phyloP scores from a whole-genome alignment of 1,140 invertebrate genomes.

The Ganaspis sp. region DNA sequence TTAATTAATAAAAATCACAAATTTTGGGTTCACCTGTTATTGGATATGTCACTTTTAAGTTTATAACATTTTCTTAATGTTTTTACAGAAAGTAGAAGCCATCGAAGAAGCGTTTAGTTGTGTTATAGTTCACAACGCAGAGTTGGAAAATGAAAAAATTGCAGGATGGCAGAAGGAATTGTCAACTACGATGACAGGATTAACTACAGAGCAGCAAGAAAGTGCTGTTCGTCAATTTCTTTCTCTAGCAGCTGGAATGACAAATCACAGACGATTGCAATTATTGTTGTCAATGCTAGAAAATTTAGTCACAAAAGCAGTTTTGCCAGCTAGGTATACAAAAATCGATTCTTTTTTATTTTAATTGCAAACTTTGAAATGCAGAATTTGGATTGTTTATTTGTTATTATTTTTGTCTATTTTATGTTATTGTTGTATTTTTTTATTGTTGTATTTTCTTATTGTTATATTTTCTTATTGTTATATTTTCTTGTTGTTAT shows the following conservation, averaged over 20 bases:
- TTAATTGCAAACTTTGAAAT: conserved; percentile 17
- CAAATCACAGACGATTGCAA: conserved; percentile 83
- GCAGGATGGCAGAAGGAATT: conserved; percentile 81
- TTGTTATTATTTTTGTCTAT: too few relatives aligned
- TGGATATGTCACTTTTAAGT: too few relatives aligned
- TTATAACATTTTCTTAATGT: conserved; percentile 29
- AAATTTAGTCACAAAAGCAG: conserved; percentile 82
- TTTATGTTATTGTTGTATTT: too few relatives aligned
- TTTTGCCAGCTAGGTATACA: conserved; percentile 80
- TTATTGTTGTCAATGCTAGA: conserved; percentile 85
- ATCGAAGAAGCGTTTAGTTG: conserved; percentile 92
- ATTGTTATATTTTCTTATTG: too few relatives aligned
- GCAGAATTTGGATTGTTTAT: conserved; percentile 31
- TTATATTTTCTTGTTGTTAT: too few relatives aligned
- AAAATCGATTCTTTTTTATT: conserved; percentile 4
- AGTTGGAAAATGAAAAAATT: conserved; percentile 82
- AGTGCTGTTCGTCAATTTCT: conserved; percentile 84
- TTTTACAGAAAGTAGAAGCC: conserved; percentile 83
- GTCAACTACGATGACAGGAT: conserved; percentile 73
- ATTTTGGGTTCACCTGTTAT: too few relatives aligned
- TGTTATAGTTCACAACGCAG: conserved; percentile 85
- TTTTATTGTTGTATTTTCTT: too few relatives aligned
- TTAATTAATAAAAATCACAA: too few relatives aligned
- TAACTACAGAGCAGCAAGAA: conserved; percentile 84
- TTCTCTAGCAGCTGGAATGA: conserved; percentile 80